Base-by-base conservation (phyloP, 2,888 invertebrate genomes). In the Sinohyriopsis cumingii region DNA sequence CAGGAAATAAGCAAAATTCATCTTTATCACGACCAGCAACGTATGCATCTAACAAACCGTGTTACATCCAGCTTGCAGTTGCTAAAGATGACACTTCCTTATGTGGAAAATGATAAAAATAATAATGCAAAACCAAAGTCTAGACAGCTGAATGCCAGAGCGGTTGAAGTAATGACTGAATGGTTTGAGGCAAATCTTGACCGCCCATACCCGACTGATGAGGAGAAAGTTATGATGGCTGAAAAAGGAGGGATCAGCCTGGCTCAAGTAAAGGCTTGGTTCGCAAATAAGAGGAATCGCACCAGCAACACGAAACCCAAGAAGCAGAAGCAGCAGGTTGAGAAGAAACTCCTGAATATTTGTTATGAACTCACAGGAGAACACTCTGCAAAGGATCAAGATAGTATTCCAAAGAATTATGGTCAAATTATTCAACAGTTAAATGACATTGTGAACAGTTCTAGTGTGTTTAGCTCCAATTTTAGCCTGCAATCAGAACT, bases 181-280 rank as follows among this genome's bases (percentile, higher is more conserved):
- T 88, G 88, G 88, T 86, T 79, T 68, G 79, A 81, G 20, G 71
- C 68, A n/a, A 82, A 88, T 70, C 75, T 84, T 9, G 79, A 84
- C 55, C 79, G 83, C 60, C 88, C 87, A 1, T 88, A 88, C 67
- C 88, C 88, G 9, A 80, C 81, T 1, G 86, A 86, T 59, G 84
- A 81, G 53, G 84, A 87, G 68, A 87, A 88, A 73, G 72, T 76
- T 55, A 71, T 75, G 24, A 67, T 88, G 68, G 87, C 88, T 5
- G 78, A 82, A 12, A 67, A 79, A 28, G 86, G 87, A 6, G 76
- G 79, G 5, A 79, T 88, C 20, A 71, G 80, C 53, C 68, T 87
- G 24, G 70, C 78, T 12, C 86, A 87, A 68, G 87, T 87, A 25
- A 87, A 88, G 63, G 86, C 87, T 18, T 88, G 88, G 88, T 88